These are phyloP conservation scores for Andrena trimmerana DNA, from an alignment of 2,888 invertebrate species.

Conservation along the genomic window DNA sequence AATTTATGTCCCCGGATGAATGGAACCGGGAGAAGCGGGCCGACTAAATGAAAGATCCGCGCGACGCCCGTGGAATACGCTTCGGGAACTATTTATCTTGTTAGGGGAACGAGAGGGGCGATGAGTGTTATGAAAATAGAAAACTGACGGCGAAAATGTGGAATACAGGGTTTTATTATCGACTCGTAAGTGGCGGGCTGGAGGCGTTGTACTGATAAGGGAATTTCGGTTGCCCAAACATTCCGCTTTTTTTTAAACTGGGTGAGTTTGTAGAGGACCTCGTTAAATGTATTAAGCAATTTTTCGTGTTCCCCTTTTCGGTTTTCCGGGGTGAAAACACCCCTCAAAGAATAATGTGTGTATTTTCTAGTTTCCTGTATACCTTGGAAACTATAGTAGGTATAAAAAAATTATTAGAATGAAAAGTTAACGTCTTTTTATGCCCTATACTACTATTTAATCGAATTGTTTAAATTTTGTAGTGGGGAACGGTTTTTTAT, in stretches of 20 bases:
- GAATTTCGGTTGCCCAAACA: no score
- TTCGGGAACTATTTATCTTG: slow-evolving; percentile 37
- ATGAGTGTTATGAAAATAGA: slow-evolving; percentile 10
- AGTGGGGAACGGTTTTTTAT: no score
- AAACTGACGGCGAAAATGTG: not conserved
- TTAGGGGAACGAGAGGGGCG: not conserved
- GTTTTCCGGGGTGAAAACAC: no score
- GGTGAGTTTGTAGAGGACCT: no score
- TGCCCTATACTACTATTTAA: no score
- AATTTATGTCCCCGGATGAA: slow-evolving; percentile 41
- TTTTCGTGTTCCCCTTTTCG: not conserved
- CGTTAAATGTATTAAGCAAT: not conserved
- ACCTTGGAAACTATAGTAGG: no score
- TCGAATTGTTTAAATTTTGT: no score
- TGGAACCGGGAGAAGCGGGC: slow-evolving; percentile 9
- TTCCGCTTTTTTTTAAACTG: no score
- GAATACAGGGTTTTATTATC: slow-evolving; percentile 10
- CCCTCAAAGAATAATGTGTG: no score
- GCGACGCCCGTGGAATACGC: slow-evolving; percentile 11
- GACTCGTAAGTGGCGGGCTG: not conserved
- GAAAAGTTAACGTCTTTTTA: no score
- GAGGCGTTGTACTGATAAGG: not conserved
- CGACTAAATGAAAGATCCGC: slow-evolving; percentile 28
- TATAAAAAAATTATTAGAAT: no score
- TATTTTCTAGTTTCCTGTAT: no score